A percentile compares a stretch with the other conserved stretches of the same genome.
These are phyloP conservation scores for Brachyistius frenatus DNA, from an alignment of 2,113 vertebrate species.

Conservation along the genomic window DNA sequence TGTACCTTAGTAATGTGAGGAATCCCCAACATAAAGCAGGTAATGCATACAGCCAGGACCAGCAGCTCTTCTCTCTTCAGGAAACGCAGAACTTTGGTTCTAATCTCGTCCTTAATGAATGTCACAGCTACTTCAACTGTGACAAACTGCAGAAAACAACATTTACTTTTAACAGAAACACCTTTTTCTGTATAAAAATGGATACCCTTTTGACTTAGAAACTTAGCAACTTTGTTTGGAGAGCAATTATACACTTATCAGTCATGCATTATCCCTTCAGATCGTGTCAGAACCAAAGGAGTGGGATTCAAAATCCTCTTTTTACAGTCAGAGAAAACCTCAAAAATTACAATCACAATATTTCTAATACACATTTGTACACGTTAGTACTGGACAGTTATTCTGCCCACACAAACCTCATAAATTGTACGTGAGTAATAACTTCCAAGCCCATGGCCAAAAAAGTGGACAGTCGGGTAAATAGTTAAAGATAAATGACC, in stretches of 20 bases:
- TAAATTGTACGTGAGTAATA: background rate
- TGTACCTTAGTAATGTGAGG: slow-evolving; percentile 81
- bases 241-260: too few species aligned
- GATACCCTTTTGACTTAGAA: background rate
- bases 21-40: slow-evolving; percentile 79
- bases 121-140: slow-evolving; percentile 82
- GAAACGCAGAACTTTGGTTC: slow-evolving; percentile 52
- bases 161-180: background rate
- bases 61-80: slow-evolving; percentile 81
- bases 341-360: too few species aligned
- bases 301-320: too few species aligned
- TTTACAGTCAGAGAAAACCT: too few species aligned
- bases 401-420: background rate
- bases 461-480: background rate
- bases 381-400: too few species aligned
- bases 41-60: slow-evolving; percentile 69
- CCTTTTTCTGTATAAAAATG: background rate
- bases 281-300: too few species aligned
- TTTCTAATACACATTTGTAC: too few species aligned
- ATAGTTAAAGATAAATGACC: background rate
- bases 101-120: slow-evolving; percentile 81
- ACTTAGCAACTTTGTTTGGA: background rate
- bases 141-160: slow-evolving; percentile 76
- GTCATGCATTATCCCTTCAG: too few species aligned
- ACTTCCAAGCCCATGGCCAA: background rate